Evolutionary conservation across 2,797 vertebrate species (phyloP).

Genomic region (Mormyrus hasselquistii): DNA sequence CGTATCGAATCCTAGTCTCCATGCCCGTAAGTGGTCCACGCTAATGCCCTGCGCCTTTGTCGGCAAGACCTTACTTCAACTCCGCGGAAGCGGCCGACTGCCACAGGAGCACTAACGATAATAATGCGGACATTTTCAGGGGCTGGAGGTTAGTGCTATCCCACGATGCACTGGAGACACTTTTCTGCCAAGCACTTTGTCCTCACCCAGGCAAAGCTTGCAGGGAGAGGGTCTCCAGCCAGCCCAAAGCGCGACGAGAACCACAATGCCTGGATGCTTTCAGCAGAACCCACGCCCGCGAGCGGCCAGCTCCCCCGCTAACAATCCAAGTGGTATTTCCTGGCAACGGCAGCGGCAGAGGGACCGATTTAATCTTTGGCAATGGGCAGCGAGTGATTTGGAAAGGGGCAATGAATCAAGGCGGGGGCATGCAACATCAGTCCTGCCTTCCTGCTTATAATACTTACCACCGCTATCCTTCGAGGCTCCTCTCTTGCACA

Average conservation of each 20-base stretch:
- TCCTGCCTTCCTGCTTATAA: conserved; percentile 13
- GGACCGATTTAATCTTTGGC: not conserved
- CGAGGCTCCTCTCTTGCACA: not conserved
- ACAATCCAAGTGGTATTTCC: not conserved
- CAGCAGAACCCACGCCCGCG: not conserved
- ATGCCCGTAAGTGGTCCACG: not conserved
- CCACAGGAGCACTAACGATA: not conserved
- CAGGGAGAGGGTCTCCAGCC: not conserved
- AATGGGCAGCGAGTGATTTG: not conserved
- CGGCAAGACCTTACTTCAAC: not conserved
- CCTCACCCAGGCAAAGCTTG: not conserved
- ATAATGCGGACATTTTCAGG: not conserved
- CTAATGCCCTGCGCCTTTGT: not conserved
- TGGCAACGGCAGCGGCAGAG: not conserved
- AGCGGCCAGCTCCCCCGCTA: not conserved
- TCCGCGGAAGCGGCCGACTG: not conserved
- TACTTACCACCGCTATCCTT: conserved; percentile 11
- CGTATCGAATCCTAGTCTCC: not conserved
- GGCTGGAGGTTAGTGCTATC: not conserved
- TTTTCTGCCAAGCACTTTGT: not conserved
- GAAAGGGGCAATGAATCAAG: not conserved
- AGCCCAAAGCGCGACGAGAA: not conserved
- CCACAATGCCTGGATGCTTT: not conserved
- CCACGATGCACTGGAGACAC: not conserved
- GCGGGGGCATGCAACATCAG: not conserved